These are phyloP conservation scores for Indicator indicator DNA, from an alignment of 2,113 vertebrate genomes.

Conservation along the genomic window DNA sequence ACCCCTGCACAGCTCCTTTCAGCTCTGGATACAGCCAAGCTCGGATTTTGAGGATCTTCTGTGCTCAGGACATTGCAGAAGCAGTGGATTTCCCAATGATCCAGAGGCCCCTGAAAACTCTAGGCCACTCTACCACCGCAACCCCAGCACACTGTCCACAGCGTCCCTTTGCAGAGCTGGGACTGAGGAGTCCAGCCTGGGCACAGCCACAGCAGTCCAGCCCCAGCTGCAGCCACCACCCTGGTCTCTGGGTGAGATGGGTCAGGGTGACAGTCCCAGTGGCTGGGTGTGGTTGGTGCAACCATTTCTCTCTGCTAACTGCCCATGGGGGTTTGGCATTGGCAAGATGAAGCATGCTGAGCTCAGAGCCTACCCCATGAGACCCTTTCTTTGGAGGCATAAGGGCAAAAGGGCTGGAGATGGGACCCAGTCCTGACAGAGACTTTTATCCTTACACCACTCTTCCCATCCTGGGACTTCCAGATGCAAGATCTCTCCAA, in stretches of 20 bases:
- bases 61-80: neutral
- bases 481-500: neutral
- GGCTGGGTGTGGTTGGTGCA: fast-evolving
- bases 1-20: fast-evolving
- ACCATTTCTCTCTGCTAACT: neutral
- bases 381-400: neutral
- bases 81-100: neutral
- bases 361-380: fast-evolving
- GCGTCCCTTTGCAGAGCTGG: neutral
- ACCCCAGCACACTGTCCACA: neutral
- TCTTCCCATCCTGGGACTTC: neutral
- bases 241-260: neutral
- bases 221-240: neutral
- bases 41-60: neutral
- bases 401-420: neutral
- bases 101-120: fast-evolving
- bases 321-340: fast-evolving
- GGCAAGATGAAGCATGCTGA: neutral
- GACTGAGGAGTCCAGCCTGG: fast-evolving
- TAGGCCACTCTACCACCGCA: fast-evolving
- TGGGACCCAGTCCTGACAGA: neutral
- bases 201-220: fast-evolving
- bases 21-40: neutral
- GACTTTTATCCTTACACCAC: neutral
- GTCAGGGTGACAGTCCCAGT: fast-evolving